Percentiles rank a stretch among this genome's conserved stretches.
phyloP scores from a whole-genome alignment of 1,140 invertebrate genomes.

The Ooceraea biroi region DNA sequence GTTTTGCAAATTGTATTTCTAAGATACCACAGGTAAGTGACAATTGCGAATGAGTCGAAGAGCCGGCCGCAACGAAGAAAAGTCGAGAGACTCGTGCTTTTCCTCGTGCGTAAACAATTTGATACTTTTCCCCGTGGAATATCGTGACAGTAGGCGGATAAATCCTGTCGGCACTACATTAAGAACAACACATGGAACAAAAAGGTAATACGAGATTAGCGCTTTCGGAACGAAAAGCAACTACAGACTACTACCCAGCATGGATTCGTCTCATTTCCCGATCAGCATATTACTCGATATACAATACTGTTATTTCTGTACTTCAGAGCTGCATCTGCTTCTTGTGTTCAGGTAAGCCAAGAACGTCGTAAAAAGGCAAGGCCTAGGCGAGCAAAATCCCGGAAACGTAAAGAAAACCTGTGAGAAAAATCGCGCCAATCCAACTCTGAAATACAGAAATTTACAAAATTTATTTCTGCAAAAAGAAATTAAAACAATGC shows the following conservation, averaged over 20 bases:
- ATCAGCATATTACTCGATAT: conserved; percentile 55
- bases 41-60: conserved; percentile 5
- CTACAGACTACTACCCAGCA: conserved; percentile 45
- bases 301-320: conserved; percentile 70
- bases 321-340: conserved; percentile 69
- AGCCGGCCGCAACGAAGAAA: conserved; percentile 53
- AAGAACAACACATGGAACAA: conserved; percentile 63
- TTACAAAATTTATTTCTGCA: neutral
- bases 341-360: conserved; percentile 50
- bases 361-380: conserved; percentile 4
- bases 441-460: conserved; percentile 63
- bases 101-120: conserved; percentile 72
- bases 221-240: conserved; percentile 45
- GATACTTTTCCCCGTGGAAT: conserved; percentile 75
- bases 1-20: conserved; percentile 57
- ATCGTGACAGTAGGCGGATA: conserved; percentile 53
- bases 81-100: conserved; percentile 80
- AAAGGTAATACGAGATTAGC: conserved; percentile 75
- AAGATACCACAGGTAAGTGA: conserved; percentile 59
- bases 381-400: conserved; percentile 3
- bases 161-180: conserved; percentile 54
- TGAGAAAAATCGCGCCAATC: conserved; percentile 17
- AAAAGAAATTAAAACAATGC: neutral
- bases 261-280: conserved; percentile 48
- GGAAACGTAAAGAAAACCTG: neutral